Base-by-base conservation (phyloP, 2,797 vertebrate genomes). In the Poeciliopsis infans region DNA sequence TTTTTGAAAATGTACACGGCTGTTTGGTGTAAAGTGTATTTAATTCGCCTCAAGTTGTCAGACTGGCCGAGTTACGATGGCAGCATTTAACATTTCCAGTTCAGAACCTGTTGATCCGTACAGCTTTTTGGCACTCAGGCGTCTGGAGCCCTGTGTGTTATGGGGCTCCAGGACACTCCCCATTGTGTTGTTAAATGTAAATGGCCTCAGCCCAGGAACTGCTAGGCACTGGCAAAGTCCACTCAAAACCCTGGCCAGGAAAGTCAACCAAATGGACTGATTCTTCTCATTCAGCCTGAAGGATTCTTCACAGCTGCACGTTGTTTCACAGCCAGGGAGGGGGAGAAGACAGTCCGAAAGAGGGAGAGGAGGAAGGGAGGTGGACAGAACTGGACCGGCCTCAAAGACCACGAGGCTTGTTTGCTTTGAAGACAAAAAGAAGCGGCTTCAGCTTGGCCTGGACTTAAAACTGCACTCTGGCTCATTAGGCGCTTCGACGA, bases 181-280 rank as follows among this genome's bases (percentile, higher is more conserved):
- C 79, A 90, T 91, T 92, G 92, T 93, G 86, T 80, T 79, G 71
- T 53, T 82, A 78, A 82, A 85, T 45, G 80, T 83, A 81, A 85
- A 84, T 86, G 87, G 75, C 88, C 72, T 73, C 81, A 90, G 78
- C 83, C 87, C 84, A 90, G 84, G 87, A 87, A 79, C 82, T 82
- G 81, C 89, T 83, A 47, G 71, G 81, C 73, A 74, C 90, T 91
- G 92, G 93, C 87, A 91, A 86, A 79, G 79, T 76, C 90, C 79
- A 89, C 84, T 82, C 79, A 86, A 68, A 77, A 82, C 85, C 74
- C 84, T 83, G 79, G 90, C 91, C 88, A 93, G 91, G 89, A 92
- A 93, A 94, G 88, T 87, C 84, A 85, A 92, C 87, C 91, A 89
- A 94, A 95, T 92, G 93, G 94, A 88, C 85, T 87, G 89, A 94